Evolutionary conservation across 2,888 invertebrate species (phyloP).

Genomic region (Eupelmus urozonus): DNA sequence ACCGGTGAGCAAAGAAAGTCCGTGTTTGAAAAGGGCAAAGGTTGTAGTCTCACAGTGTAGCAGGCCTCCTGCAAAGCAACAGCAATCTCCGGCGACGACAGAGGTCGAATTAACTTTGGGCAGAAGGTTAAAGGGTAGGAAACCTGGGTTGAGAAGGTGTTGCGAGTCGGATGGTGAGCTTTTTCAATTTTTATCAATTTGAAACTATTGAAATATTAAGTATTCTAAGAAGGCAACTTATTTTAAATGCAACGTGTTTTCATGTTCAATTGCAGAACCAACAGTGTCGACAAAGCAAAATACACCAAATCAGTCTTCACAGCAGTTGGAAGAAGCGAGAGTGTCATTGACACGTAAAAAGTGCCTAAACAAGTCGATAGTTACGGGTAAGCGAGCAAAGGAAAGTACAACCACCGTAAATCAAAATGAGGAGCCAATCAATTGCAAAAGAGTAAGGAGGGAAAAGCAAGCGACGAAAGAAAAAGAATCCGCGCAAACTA

Average conservation of each 20-base stretch:
- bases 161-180: constrained; percentile 41
- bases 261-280: too few species aligned
- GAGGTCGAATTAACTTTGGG: too few species aligned
- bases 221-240: too few species aligned
- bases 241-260: too few species aligned
- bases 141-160: constrained; percentile 49
- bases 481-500: constrained; percentile 34
- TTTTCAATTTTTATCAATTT: too few species aligned
- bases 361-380: constrained; percentile 67
- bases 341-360: constrained; percentile 65
- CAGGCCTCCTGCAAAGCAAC: constrained; percentile 35
- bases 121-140: constrained; percentile 50
- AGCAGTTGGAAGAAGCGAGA: constrained; percentile 46
- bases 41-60: constrained; percentile 53
- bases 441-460: constrained; percentile 50
- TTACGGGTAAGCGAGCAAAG: constrained; percentile 81
- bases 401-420: constrained; percentile 63
- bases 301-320: constrained; percentile 10
- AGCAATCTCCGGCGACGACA: constrained; percentile 33
- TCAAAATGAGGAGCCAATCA: constrained; percentile 51
- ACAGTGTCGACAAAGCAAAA: constrained; percentile 50
- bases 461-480: constrained; percentile 55
- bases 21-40: constrained; percentile 50
- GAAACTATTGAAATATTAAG: too few species aligned
- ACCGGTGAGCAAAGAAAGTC: constrained; percentile 21